Evolutionary conservation across 1,140 invertebrate genomes (phyloP), one percentile per base, ranked within the genome.

Genomic region (Kradibia gibbosae): DNA sequence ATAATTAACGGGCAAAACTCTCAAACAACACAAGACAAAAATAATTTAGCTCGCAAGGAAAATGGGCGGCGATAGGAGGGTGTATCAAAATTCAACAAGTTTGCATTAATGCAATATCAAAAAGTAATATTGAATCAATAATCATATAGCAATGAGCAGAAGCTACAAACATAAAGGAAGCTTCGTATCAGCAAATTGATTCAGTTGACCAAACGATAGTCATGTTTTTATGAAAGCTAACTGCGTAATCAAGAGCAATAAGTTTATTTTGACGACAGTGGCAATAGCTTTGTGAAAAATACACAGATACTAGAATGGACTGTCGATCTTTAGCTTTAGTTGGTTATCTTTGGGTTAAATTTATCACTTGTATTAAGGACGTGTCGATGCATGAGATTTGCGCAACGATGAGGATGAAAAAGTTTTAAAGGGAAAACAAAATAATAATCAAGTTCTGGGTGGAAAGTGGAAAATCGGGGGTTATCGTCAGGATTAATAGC

Each of bases 11-110:
- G 67, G 65, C 53, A 74, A 82, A 80, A 85, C 80, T 73, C 28
- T 71, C 55, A 53, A 31, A 84, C 83, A 85, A 81, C 82, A 76
- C 36, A 39, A 72, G 80, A 73, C 82, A 85, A 87, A 88, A 87
- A 88, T 87, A 87, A 86, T 67, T 36, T 25, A 34, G 50, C 34
- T 45, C 45, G 55, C 60, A 11, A 25, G 22, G 15, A 72, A 57
- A 15, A 77, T n/a, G n/a, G n/a, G n/a, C n/a, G n/a, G 25, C 28
- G 60, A 65, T 77, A 45, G 20, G 42, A 22, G 42, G 22, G 36
- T 42, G 34, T 53, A 60, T 22, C 28, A 13, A 65, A 62, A 50
- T 65, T 31, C n/a, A 7, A 65, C 20, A 4, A 34, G 65, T 34
- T 10, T 31, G 42, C 5, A 28, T 17, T 39, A 39, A 36, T 50